Base-by-base conservation (phyloP, 92 coral and sea anemone genomes). In the Umimayanthus kanabou region DNA sequence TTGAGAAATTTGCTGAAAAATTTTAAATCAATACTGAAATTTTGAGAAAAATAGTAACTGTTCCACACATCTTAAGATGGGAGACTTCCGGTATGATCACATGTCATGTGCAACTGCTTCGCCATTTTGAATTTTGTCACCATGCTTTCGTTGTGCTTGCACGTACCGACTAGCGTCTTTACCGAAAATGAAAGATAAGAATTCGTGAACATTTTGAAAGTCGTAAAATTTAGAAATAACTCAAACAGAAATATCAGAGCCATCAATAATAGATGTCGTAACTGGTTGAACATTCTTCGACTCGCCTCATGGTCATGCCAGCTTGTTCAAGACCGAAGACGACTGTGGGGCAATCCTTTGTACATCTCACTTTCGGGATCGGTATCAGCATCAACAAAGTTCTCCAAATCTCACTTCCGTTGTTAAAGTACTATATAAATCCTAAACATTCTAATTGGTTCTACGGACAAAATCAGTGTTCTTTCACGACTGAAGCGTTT, bases 81-180 rank as follows among this genome's bases (percentile, higher is more conserved):
- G 55, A 6, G 25, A 58, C 73, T 58, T 80, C 85, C 85, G 85
- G 50, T 80, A 58, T 25, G 40, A 80, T 80, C 85, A 80, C 73
- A 58, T 80, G 85, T 33, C 55, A 30, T 29, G 23, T n/a, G 82
- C 42, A 29, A 79, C 10, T 47, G 22, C 66, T 6, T 4, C 85
- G 85, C 85, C 85, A 80, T 80, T 80, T 80, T 80, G 85, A 22
- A 65, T 9, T 33, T 61, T 61, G 49, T 22, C 42, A 43, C 49
- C 49, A 43, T 43, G 49, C 49, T 1, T 43, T 43, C 49, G 49
- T 43, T 43, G 49, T 43, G 49, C 49, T 0, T 43, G 49, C 49
- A 43, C 49, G 58, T 11, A n/a, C 23, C 10, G 8, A 22, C 47
- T 80, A 18, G 18, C 71, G 2, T 2, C 23, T 57, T 11, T 16